Evolutionary conservation across 2,113 vertebrate species (phyloP).

Genomic region (Ceratotherium simum): DNA sequence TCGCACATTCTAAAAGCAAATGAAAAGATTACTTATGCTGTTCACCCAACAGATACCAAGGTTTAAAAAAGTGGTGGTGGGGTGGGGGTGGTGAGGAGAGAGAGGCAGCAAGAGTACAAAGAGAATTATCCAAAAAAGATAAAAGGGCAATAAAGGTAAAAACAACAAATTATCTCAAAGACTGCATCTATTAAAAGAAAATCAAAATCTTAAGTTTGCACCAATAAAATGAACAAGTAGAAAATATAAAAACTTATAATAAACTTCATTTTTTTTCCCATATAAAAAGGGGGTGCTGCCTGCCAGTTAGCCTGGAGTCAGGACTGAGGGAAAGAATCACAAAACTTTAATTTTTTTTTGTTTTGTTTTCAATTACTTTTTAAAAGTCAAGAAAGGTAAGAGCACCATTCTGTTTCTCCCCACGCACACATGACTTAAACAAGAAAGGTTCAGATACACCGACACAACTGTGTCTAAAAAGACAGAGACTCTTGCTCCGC

Average conservation of each 20-base stretch:
- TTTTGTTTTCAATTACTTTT: slow-evolving; percentile 13
- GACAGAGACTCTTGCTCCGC: not conserved
- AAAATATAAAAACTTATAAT: slow-evolving; percentile 79
- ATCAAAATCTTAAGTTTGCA: slow-evolving; percentile 72
- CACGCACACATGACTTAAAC: not conserved
- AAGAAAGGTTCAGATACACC: not conserved
- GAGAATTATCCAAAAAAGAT: slow-evolving; percentile 63
- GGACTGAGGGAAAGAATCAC: slow-evolving; percentile 45
- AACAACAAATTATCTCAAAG: slow-evolving; percentile 32
- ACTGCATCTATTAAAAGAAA: slow-evolving; percentile 72
- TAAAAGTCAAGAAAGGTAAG: slow-evolving; percentile 56
- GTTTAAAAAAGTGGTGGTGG: slow-evolving; percentile 36
- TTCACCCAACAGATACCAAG: slow-evolving; percentile 63
- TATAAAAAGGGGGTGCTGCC: slow-evolving; percentile 76
- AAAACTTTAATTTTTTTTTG: not conserved
- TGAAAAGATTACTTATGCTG: slow-evolving; percentile 57
- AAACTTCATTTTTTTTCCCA: slow-evolving; percentile 62
- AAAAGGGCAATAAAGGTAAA: slow-evolving; percentile 60
- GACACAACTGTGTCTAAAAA: not conserved
- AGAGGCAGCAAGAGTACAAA: slow-evolving; percentile 73
- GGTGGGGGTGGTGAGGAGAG: not conserved
- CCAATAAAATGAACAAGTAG: slow-evolving; percentile 81
- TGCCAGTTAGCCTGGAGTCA: slow-evolving; percentile 54
- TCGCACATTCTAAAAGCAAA: slow-evolving; percentile 75
- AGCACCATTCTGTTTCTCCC: slow-evolving; percentile 60